Evolutionary conservation across 1,140 invertebrate genomes (phyloP), one percentile per base, ranked within the genome.

Genomic region (Zophobas morio): DNA sequence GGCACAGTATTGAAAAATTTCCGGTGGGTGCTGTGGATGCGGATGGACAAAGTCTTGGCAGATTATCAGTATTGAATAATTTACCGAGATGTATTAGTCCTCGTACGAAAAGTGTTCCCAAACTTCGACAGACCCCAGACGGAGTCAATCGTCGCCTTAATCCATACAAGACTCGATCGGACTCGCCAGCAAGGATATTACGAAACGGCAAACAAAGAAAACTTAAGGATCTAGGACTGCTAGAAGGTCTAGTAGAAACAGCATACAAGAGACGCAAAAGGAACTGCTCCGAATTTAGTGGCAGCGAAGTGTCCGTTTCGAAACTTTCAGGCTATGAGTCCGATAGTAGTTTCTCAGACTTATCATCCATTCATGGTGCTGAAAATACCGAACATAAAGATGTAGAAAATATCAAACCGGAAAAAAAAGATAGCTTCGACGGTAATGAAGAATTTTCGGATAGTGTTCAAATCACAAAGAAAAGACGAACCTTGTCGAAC

Each of bases 191-290:
- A 1, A 89, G 91, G 74, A 90, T 90, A 57, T 86, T 93, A 51
- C 86, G 92, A 63, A 93, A 92, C 82, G 91, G 91, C 0, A 93
- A 92, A 82, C 88, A 91, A 42, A 81, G 89, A 33, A 88, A 89
- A 78, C 84, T 89, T 33, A 90, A 90, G 75, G 86, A 87, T 66
- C 83, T 84, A 1, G 83, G 73, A 8, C 83, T 88, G 2, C 87
- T 90, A 70, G 88, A 85, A 56, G 88, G 89, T 77, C 81, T 90
- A 20, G 20, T 20, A 32, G 84, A 90, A 53, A 87, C 85, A 83
- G 87, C 88, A 79, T 81, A 84, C 33, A 90, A 89, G 78, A 90
- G 89, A 75, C 78, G 88, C 33, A 89, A 88, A 81, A 85, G 90
- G 81, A 84, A 90, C 42, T 88, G 89, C 74, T 92, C 90, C 1